Evolutionary conservation across 2,113 vertebrate genomes (phyloP), one percentile per base, ranked within the genome.

Genomic region (Columba janthina): DNA sequence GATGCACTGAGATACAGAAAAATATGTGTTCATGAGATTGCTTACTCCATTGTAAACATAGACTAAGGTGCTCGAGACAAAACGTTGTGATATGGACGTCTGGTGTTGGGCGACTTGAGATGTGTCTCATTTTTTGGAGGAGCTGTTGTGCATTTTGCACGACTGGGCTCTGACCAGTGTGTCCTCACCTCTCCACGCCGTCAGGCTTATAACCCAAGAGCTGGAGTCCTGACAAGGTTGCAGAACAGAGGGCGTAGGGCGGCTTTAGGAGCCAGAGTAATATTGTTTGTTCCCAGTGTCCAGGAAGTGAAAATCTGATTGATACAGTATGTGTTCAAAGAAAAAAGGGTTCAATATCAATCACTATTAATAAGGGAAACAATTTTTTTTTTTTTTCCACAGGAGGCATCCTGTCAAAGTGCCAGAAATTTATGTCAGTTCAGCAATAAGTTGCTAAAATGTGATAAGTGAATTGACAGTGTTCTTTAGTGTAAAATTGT

Each of bases 11-110:
- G 10, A 7, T 5, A 2, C 44, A 12, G 58, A 16, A 21, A 32
- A 10, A 6, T 1, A 6, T 10, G 15, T 4, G 11, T 5, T 21
- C 2, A 1, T 38, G 2, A 15, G 17, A 5, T 6, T 1, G 3
- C 19, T 53, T 21, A 48, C 21, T 22, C 13, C 16, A 1, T 28
- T 0, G 0, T 31, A 5, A 29, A 18, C 0, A 2, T 21, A 17
- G 22, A 5, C 21, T 16, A 2, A 40, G 15, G 24, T 12, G 46
- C 24, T 29, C 8, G 5, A 36, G 38, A 4, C 21, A 17, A 6
- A n/a, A 12, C 3, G 9, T 8, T 10, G 9, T 2, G 24, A 4
- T 15, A 3, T 0, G 0, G 9, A 0, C 5, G 2, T 6, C 20
- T 25, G 7, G 26, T 5, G 22, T 20, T 48, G 7, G 11, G 36